These are phyloP conservation scores for Potorous gilbertii DNA, from an alignment of 2,797 vertebrate species.

Conservation along the genomic window DNA sequence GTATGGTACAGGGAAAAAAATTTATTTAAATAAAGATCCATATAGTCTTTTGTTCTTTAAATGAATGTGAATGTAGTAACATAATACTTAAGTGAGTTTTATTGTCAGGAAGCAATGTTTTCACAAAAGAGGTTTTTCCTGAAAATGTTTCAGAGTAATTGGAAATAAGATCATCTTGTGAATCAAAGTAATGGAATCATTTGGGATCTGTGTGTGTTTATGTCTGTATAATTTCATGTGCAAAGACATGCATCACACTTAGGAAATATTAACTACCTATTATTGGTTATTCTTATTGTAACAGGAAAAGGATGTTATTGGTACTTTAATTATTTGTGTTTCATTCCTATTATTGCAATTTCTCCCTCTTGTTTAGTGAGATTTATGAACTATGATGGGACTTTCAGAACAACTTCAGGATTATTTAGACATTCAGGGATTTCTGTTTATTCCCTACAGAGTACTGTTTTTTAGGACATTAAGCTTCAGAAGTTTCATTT, in stretches of 20 bases:
- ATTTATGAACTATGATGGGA: not conserved
- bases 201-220: not conserved
- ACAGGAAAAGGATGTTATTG: not conserved
- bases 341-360: not conserved
- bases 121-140: not conserved
- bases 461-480: not conserved
- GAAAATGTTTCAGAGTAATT: not conserved
- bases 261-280: not conserved
- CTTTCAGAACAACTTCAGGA: not conserved
- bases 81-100: not conserved
- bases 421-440: not conserved
- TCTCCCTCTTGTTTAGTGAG: not conserved
- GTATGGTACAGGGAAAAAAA: conserved; percentile 56
- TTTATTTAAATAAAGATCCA: conserved; percentile 43
- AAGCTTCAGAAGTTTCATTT: not conserved
- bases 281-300: not conserved
- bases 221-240: not conserved
- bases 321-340: not conserved
- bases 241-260: not conserved
- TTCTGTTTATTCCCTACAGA: not conserved
- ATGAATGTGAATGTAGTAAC: conserved; percentile 43
- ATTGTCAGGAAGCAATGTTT: not conserved
- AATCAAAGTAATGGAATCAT: not conserved
- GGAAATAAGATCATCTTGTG: not conserved
- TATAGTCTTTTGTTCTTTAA: conserved; percentile 50